Evolutionary conservation across 2,888 invertebrate genomes (phyloP), one percentile per base, ranked within the genome.

Genomic region (Laspeyria flexula): DNA sequence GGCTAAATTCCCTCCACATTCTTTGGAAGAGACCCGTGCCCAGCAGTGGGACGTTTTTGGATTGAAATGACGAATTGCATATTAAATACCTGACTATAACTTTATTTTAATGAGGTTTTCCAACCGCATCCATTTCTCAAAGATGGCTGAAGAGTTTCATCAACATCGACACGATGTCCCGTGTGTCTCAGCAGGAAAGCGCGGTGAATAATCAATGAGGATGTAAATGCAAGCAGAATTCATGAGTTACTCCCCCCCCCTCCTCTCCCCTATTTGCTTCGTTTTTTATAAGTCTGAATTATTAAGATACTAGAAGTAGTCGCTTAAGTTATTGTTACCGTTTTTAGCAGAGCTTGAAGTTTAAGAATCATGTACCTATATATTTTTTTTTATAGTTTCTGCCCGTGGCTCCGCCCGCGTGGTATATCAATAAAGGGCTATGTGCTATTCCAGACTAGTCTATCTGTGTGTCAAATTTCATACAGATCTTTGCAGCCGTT

Each of bases 281-380:
- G 69, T 88, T 89, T 90, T 90, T 89, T 88, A 85, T 81, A 85
- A 77, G 77, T 64, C 73, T 87, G 82, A 75, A 89, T 90, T 88
- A 89, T 89, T 88, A 83, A 89, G 62, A 65, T 57, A 67, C 71
- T 64, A 63, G 73, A 70, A 77, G 79, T 76, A 78, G 77, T 74
- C 79, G 65, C 78, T 78, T 83, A 82, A 85, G 83, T 83, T 88
- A 86, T 79, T 85, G 79, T 86, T 84, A 85, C 75, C 77, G 77
- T 77, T 78, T 18, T 25, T 3, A 7, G 25, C 7, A 25, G 3
- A 1, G 4, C 7, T 4, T 25, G 9, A 1, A 7, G 7, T 25
- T 25, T 21, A 5, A 21, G 5, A 21, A 21, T 2, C 21, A 3
- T 3, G 2, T 21, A 21, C 21, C n/a, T n/a, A n/a, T n/a, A n/a